These are phyloP conservation scores for Gibbula magus DNA, from an alignment of 2,888 invertebrate species.

Conservation along the genomic window DNA sequence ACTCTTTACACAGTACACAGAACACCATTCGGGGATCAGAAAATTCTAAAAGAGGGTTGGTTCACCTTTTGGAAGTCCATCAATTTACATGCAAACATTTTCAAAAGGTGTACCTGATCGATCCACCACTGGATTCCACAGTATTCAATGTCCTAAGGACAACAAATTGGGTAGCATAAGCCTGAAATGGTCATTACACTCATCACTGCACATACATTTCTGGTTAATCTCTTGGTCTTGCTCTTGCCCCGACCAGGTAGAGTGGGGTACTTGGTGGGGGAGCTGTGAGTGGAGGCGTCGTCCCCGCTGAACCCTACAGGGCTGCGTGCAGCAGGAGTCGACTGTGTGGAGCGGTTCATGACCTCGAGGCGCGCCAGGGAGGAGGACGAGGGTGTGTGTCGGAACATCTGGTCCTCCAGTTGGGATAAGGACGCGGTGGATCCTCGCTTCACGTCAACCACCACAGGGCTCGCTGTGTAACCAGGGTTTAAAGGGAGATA, in stretches of 20 bases:
- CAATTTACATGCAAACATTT: no score
- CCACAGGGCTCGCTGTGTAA: slow-evolving; percentile 46
- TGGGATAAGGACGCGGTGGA: slow-evolving; percentile 72
- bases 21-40: no score
- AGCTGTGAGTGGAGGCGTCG: slow-evolving; percentile 48
- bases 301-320: slow-evolving; percentile 49
- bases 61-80: no score
- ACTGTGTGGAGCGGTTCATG: slow-evolving; percentile 48
- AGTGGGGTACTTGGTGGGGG: slow-evolving; percentile 58
- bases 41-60: no score
- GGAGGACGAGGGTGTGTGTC: slow-evolving; percentile 51
- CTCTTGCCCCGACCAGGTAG: slow-evolving; percentile 46
- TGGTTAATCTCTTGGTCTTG: slow-evolving; percentile 53
- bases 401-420: slow-evolving; percentile 66
- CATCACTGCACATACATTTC: slow-evolving; percentile 37
- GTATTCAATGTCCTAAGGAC: no score
- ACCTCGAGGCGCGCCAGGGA: slow-evolving; percentile 59
- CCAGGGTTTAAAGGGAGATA: no score
- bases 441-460: slow-evolving; percentile 62
- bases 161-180: no score
- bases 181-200: no score
- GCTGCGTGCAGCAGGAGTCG: slow-evolving; percentile 58
- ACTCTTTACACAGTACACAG: no score
- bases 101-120: no score
- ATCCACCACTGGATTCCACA: no score